Evolutionary conservation across 2,888 invertebrate genomes (phyloP), one percentile per base, ranked within the genome.

Genomic region (Drosophila testacea): DNA sequence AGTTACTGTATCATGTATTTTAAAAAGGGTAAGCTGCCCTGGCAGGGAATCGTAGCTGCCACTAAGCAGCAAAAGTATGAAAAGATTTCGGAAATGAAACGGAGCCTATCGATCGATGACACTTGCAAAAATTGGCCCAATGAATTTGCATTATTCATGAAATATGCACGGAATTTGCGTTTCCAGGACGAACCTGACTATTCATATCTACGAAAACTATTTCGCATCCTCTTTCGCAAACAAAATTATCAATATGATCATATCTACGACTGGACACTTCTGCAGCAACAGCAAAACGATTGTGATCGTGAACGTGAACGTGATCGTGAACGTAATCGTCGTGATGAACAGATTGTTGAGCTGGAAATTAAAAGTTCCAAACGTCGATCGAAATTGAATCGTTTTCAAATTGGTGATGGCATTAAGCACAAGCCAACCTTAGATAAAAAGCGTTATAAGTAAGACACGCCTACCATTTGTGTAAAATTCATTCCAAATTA

Each of bases 1-100:
- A 98, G 98, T 85, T 99, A 99, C 92, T 99, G 99, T 79, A 95
- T 99, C 90, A 99, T 99, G 98, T 99, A 99, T 94, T 99, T 97
- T 94, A 98, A 96, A 93, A 94, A 96, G 90, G 97, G 98, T 64
- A 96, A 96, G 74, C 94, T 99, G 90, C 98, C 98, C 1, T 99
- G 99, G 99, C 98, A 99, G 93, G 98, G 98, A 7, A 94, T 99
- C 69, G 97, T 96, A 93, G 99, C 99, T 39, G 97, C 97, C 69
- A 99, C 97, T 62, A 99, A 99, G 94, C 98, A 98, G 93, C 98
- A 99, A 92, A 99, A 99, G 92, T 99, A 99, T 92, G 99, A 99
- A 92, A 97, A 98, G 93, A 99, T 99, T 91, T 97, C 98, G 92
- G 99, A 99, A 93, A 98, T 98, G 94, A 99, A 99, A 93, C 98